Percentiles rank a stretch among this genome's conserved stretches.
These are phyloP conservation scores for Eciton burchellii DNA, from an alignment of 1,140 invertebrate genomes.

Conservation along the genomic window DNA sequence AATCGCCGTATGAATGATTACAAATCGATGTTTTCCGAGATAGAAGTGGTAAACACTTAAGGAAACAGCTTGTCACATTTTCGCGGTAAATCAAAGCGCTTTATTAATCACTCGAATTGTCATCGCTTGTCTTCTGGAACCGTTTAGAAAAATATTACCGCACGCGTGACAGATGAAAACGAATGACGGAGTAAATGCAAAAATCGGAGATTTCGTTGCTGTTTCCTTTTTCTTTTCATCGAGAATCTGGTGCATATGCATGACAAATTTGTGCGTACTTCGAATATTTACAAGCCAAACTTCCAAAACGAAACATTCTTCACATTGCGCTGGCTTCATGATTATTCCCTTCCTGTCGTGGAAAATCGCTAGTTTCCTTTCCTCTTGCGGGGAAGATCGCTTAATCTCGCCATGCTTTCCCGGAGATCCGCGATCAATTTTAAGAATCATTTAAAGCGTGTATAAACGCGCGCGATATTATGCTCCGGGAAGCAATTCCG, in stretches of 20 bases:
- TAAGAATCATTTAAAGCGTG: constrained; percentile 4
- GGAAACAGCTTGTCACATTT: constrained; percentile 19
- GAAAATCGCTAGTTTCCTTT: neutral
- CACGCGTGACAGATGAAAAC: neutral
- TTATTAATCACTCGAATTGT: constrained; percentile 19
- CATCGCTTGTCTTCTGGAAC: neutral
- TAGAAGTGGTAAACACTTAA: constrained; percentile 17
- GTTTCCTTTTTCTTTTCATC: constrained; percentile 30
- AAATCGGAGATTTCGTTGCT: constrained; percentile 8
- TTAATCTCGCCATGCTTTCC: constrained; percentile 17
- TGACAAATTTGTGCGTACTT: neutral
- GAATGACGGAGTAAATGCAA: neutral
- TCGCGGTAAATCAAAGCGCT: constrained; percentile 1
- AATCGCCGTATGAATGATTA: constrained; percentile 33
- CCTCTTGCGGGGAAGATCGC: constrained; percentile 20
- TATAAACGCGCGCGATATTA: constrained; percentile 23
- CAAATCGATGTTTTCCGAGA: constrained; percentile 30
- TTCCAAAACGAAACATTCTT: constrained; percentile 37
- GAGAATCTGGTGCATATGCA: neutral
- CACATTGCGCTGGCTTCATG: neutral
- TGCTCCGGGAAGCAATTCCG: neutral
- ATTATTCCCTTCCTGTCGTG: constrained; percentile 5
- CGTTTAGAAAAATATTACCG: constrained; percentile 11
- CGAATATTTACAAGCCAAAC: constrained; percentile 49
- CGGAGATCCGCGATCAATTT: neutral